Conservation (phyloP, 2,113 vertebrate genomes). For the Etheostoma spectabile region DNA sequence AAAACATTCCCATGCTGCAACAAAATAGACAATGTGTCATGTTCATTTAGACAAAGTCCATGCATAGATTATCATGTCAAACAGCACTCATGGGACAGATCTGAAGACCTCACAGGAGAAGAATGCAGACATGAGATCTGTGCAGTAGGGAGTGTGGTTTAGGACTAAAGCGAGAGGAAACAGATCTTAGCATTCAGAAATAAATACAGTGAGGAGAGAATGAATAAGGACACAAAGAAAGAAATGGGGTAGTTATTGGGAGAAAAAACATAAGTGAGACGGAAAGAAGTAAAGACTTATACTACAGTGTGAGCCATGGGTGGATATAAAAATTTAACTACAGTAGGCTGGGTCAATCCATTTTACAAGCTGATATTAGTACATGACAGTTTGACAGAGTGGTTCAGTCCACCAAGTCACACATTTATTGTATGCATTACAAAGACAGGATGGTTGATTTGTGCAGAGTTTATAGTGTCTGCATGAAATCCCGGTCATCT, state of each 20-base stretch:
- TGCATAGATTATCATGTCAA: slow-evolving; percentile 77
- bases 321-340: slow-evolving; percentile 2
- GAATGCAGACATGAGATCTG: slow-evolving; percentile 80
- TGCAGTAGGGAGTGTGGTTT: slow-evolving; percentile 72
- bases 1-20: slow-evolving; percentile 50
- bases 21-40: slow-evolving; percentile 68
- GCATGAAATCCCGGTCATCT: neutral
- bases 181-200: slow-evolving; percentile 44
- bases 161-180: slow-evolving; percentile 66
- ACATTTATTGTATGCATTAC: neutral
- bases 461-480: neutral
- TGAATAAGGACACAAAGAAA: slow-evolving; percentile 57
- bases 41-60: slow-evolving; percentile 63
- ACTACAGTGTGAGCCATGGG: slow-evolving; percentile 9
- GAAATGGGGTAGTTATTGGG: slow-evolving; percentile 41
- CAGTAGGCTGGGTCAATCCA: neutral
- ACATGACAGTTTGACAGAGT: slow-evolving; percentile 13
- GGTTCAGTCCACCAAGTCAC: slow-evolving; percentile 3
- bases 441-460: neutral
- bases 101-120: slow-evolving; percentile 81
- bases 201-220: slow-evolving; percentile 35
- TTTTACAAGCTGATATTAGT: slow-evolving; percentile 15
- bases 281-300: slow-evolving; percentile 5
- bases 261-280: slow-evolving; percentile 9
- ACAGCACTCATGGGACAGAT: slow-evolving; percentile 70